Evolutionary conservation across 1,140 invertebrate species (phyloP).

Genomic region (Cryptotermes secundus): DNA sequence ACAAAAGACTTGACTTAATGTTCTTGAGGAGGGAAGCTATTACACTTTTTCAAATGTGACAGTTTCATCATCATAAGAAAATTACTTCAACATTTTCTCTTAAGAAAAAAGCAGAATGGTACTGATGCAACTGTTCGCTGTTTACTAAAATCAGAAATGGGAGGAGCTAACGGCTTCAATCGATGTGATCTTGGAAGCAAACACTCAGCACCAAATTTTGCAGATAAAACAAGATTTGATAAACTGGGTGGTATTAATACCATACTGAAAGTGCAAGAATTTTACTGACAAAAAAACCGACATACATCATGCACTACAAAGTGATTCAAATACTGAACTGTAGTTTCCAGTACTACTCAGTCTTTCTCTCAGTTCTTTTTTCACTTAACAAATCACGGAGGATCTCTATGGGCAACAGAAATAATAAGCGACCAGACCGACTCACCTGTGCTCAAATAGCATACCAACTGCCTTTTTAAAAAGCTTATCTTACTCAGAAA

Average conservation of each 20-base stretch:
- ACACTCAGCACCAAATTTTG: background rate
- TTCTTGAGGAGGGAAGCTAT: background rate
- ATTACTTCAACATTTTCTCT: background rate
- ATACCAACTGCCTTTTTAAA: background rate
- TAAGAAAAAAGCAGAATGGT: background rate
- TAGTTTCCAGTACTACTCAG: slow-evolving; percentile 10
- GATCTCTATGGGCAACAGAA: background rate
- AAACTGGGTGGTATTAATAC: background rate
- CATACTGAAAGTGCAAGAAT: background rate
- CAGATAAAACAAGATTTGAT: too few species aligned
- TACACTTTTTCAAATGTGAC: background rate
- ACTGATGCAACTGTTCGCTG: background rate
- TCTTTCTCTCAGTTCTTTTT: background rate
- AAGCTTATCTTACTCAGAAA: background rate
- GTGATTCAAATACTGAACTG: background rate
- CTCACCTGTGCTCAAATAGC: background rate
- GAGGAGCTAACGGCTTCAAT: background rate
- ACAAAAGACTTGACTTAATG: background rate
- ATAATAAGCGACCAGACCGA: slow-evolving; percentile 6
- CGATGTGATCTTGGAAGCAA: background rate
- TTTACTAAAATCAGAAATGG: background rate
- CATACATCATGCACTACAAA: background rate
- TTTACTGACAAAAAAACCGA: background rate
- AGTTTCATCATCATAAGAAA: background rate
- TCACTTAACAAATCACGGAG: background rate